phyloP scores from a whole-genome alignment of 2,797 vertebrate species.

The Dicrostonyx torquatus region DNA sequence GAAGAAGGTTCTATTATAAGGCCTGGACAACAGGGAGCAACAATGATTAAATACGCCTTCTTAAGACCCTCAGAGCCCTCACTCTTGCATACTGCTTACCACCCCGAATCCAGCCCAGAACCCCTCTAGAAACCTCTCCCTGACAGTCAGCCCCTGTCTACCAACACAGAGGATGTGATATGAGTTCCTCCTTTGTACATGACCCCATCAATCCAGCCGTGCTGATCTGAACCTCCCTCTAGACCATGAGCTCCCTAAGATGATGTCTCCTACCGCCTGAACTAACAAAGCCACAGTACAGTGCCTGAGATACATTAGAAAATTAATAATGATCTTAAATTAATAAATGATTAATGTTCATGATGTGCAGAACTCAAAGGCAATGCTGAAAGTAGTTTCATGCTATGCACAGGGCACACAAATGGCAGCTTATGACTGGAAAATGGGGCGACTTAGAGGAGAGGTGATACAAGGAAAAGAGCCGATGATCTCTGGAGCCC shows the following conservation, averaged over 20 bases:
- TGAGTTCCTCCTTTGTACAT: neutral
- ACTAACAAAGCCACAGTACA: neutral
- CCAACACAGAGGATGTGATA: neutral
- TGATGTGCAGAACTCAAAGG: neutral
- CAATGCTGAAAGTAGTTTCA: neutral
- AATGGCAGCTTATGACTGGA: neutral
- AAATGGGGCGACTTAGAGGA: neutral
- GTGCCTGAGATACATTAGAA: neutral
- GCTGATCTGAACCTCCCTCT: neutral
- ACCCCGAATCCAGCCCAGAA: neutral
- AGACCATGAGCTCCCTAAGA: neutral
- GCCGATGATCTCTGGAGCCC: neutral
- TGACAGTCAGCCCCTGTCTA: neutral
- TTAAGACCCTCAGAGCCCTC: neutral
- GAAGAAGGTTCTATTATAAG: neutral
- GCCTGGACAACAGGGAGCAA: neutral
- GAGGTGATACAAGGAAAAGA: neutral
- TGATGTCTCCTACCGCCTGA: neutral
- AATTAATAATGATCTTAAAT: neutral
- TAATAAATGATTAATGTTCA: neutral
- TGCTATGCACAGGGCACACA: neutral
- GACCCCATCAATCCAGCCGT: neutral
- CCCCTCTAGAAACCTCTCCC: neutral
- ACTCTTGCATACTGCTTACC: neutral
- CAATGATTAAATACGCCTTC: neutral